These are phyloP conservation scores for Heloderma charlesbogerti DNA, from an alignment of 2,113 vertebrate species.

Conservation along the genomic window DNA sequence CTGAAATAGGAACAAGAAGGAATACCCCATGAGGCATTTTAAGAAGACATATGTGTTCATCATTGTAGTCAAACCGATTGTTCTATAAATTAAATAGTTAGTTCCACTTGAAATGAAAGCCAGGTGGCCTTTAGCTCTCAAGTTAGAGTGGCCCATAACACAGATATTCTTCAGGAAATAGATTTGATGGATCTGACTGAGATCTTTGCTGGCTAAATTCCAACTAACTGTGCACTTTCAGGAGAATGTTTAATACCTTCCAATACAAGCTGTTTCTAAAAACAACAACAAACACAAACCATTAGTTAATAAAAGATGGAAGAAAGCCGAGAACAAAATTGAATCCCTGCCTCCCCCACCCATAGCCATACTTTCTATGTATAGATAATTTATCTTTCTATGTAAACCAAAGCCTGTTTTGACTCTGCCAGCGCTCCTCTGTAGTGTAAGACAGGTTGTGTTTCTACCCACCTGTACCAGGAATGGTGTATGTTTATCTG, in stretches of 20 bases:
- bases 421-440: not conserved
- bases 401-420: constrained; percentile 37
- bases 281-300: not conserved
- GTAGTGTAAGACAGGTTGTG: not conserved
- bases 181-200: constrained; percentile 12
- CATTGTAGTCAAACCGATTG: constrained; percentile 65
- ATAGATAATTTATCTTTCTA: constrained; percentile 2
- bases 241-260: constrained; percentile 28
- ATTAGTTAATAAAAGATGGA: constrained; percentile 15
- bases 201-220: constrained; percentile 30
- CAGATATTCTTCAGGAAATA: constrained; percentile 25
- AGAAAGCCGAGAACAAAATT: not conserved
- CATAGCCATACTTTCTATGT: not conserved
- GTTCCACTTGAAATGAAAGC: constrained; percentile 66
- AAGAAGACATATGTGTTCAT: constrained; percentile 63
- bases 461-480: not conserved
- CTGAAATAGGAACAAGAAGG: constrained; percentile 40
- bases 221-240: constrained; percentile 11
- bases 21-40: constrained; percentile 53
- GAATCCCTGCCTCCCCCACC: not conserved
- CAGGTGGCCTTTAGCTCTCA: constrained; percentile 58
- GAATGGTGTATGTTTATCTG: not conserved
- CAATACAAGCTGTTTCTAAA: constrained; percentile 19
- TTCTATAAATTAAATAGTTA: constrained; percentile 69
- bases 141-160: constrained; percentile 49